A percentile compares a stretch with the other conserved stretches of the same genome.
phyloP scores from a whole-genome alignment of 1,140 invertebrate genomes.

The Acyrthosiphon pisum region DNA sequence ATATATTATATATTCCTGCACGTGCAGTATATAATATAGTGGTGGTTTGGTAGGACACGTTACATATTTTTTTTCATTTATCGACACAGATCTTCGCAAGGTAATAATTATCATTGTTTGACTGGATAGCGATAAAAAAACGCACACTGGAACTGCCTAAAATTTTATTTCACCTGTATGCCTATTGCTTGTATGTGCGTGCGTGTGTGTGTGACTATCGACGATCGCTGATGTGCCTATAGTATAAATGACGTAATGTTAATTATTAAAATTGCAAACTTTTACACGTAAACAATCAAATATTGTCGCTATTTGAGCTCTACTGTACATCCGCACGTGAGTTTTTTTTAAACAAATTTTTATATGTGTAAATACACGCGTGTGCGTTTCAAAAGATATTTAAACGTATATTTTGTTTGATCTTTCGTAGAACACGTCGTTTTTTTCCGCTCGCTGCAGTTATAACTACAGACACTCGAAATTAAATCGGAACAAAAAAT shows the following conservation, averaged over 20 bases:
- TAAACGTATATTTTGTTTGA: not conserved
- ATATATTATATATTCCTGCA: no score
- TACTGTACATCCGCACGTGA: not conserved
- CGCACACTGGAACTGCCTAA: not conserved
- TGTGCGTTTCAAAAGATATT: not conserved
- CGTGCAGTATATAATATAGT: not conserved
- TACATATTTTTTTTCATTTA: not conserved
- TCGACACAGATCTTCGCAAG: not conserved
- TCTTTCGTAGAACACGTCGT: not conserved
- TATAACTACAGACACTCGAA: not conserved
- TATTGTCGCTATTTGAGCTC: not conserved
- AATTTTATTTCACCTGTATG: not conserved
- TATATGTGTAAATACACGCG: not conserved
- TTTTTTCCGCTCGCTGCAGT: not conserved
- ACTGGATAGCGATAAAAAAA: constrained; percentile 27
- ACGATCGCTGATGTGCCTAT: not conserved
- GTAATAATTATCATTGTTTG: constrained; percentile 27
- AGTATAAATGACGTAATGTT: not conserved
- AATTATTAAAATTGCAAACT: not conserved
- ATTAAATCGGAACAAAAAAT: not conserved
- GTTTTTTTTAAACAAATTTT: not conserved
- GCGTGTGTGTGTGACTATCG: not conserved
- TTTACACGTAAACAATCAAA: not conserved
- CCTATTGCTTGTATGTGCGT: not conserved
- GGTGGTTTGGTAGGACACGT: not conserved